These are phyloP conservation scores for Protomyctophum bolini DNA, from an alignment of 2,113 vertebrate species.

Conservation along the genomic window DNA sequence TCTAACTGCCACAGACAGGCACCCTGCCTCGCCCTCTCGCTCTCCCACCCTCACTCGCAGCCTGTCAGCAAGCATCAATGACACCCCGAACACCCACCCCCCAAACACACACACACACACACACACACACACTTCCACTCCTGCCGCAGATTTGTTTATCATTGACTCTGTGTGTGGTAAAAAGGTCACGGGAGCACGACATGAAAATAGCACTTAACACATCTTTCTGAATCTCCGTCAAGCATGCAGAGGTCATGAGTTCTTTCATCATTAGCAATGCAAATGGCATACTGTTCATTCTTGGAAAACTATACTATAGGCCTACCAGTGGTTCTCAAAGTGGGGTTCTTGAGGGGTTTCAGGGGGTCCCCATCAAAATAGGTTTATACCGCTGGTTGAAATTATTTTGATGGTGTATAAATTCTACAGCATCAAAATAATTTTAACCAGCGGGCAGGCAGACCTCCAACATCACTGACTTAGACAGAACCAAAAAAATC, in stretches of 20 bases:
- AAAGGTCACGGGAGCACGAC: constrained; percentile 22
- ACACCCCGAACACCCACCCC: constrained; percentile 24
- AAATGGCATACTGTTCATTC: constrained; percentile 15
- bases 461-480: too few relatives aligned
- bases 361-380: too few relatives aligned
- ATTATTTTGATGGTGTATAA: too few relatives aligned
- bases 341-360: too few relatives aligned
- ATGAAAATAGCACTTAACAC: constrained; percentile 17
- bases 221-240: constrained; percentile 12
- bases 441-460: too few relatives aligned
- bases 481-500: too few relatives aligned
- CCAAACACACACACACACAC: background rate
- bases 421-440: too few relatives aligned
- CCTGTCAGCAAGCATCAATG: constrained; percentile 72
- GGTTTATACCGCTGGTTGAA: too few relatives aligned
- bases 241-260: background rate
- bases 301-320: constrained; percentile 9
- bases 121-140: too few relatives aligned
- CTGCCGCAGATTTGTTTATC: constrained; percentile 55
- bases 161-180: constrained; percentile 34
- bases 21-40: constrained; percentile 43
- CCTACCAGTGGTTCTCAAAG: background rate
- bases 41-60: constrained; percentile 64
- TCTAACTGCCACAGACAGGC: constrained; percentile 73
- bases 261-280: constrained; percentile 11